Base-by-base conservation (phyloP, 2,888 invertebrate species). In the Magallana nippona region DNA sequence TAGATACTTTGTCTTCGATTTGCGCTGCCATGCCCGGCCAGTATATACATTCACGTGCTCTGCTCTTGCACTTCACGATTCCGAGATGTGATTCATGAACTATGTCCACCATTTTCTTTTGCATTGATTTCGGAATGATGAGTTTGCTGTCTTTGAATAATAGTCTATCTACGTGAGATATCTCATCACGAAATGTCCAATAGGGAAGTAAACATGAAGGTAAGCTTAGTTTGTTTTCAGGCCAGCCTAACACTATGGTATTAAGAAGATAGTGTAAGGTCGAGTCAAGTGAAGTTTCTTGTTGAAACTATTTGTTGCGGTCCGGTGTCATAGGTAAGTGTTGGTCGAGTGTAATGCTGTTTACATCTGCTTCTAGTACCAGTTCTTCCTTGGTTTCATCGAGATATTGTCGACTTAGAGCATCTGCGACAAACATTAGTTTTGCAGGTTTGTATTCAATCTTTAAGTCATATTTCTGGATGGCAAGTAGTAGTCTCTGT, bases 31-130 rank as follows among this genome's bases (percentile, higher is more conserved):
- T 83, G 62, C 82, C 83, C 1, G 81, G 57, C 83, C 85, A 79
- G 77, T 60, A 79, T 19, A 85, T n/a, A 17, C n/a, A 56, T n/a
- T 83, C 63, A 3, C 83, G 27, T 55, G 83, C 82, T 22, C 63
- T n/a, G 55, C 58, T 44, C 82, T 82, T 85, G 56, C 81, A 81
- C 58, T 85, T 85, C 2, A 82, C 85, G 19, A 85, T 57, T 1
- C 83, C 82, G 8, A 79, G 60, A 77, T 83, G 82, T 13, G 78
- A 77, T 44, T 83, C 62, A 56, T 86, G 84, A 63, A 84, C 58
- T 27, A 62, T 62, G 15, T 78, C 44, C 8, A 84, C 77, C 84
- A 86, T 84, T 80, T 82, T 63, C 19, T 27, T 27, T 78, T 62
- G 58, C 55, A 84, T 22, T 3, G 63, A 58, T 77, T 80, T 57